Evolutionary conservation across 2,888 invertebrate species (phyloP).

Genomic region (Amblyjoppa fuscipennis): DNA sequence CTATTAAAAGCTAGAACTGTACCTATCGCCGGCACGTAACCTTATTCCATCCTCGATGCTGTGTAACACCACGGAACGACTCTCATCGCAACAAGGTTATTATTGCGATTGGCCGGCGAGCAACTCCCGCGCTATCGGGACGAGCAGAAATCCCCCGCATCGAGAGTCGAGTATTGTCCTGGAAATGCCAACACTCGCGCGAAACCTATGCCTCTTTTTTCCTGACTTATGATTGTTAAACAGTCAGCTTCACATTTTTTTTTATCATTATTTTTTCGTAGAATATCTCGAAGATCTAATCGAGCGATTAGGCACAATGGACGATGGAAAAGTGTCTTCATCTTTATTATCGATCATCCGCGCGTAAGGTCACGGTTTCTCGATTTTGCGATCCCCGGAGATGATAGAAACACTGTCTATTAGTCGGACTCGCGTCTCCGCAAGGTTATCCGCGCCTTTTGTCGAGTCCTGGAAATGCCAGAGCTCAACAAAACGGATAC

Average conservation of each 20-base stretch:
- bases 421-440: neutral
- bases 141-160: conserved; percentile 17
- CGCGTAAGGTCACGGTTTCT: conserved; percentile 40
- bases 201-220: conserved; percentile 47
- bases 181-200: conserved; percentile 61
- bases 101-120: conserved; percentile 33
- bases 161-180: conserved; percentile 66
- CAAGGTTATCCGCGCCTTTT: conserved; percentile 23
- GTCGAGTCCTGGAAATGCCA: conserved; percentile 18
- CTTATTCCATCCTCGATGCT: conserved; percentile 54
- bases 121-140: conserved; percentile 18
- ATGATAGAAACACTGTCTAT: neutral
- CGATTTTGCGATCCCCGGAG: neutral
- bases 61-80: conserved; percentile 36
- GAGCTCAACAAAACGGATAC: conserved; percentile 15
- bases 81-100: conserved; percentile 64
- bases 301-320: conserved; percentile 33
- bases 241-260: conserved; percentile 9
- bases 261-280: conserved; percentile 22
- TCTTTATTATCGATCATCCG: conserved; percentile 41
- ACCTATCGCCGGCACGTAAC: conserved; percentile 43
- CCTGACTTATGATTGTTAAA: conserved; percentile 57
- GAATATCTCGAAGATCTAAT: conserved; percentile 45
- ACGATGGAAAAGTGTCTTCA: conserved; percentile 25
- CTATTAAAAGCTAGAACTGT: conserved; percentile 49